Evolutionary conservation across 2,888 invertebrate genomes (phyloP), one percentile per base, ranked within the genome.

Genomic region (Nomada hirtipes): DNA sequence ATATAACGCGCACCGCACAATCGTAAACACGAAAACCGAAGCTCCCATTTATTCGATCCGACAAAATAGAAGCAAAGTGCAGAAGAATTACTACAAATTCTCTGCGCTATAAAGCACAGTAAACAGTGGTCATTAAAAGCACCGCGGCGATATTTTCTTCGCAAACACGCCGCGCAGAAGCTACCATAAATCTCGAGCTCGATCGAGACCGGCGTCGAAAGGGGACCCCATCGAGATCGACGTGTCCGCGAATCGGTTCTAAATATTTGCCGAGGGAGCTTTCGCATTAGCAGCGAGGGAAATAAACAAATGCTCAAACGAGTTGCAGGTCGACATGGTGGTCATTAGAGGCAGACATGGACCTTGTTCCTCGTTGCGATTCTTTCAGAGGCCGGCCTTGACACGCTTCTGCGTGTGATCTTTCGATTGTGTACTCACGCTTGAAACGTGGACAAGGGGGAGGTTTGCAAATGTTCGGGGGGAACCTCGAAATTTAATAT

Each of bases 381-480:
- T 55, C 79, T 82, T 75, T 82, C 44, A 75, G 67, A n/a, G 52
- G 50, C 20, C 55, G 50, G 55, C 82, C 86, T 82, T 79, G 86
- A 84, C 86, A 87, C 80, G 70, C 76, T 82, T 82, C 63, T 50
- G 47, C 60, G 65, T 65, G 36, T 42, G 60, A 70, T 70, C 59
- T 53, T 70, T 59, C 73, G 64, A 78, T 78, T 65, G 79, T 74
- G 36, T 69, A 55, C 74, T 70, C 59, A 7, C 36, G 36, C 36
- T 7, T 59, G 13, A n/a, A 23, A 57, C 10, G 52, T 2, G 20
- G 2, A 53, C 18, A 36, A 10, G n/a, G 10, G 0, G 7, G n/a
- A 13, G 29, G 7, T n/a, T 4, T 20, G 18, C 11, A 18, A 11
- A 29, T 29, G 18, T n/a, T 18, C 11, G 42, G 2, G 72, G 72